phyloP scores from a whole-genome alignment of 1,140 invertebrate species.

The Drosophila kikkawai region DNA sequence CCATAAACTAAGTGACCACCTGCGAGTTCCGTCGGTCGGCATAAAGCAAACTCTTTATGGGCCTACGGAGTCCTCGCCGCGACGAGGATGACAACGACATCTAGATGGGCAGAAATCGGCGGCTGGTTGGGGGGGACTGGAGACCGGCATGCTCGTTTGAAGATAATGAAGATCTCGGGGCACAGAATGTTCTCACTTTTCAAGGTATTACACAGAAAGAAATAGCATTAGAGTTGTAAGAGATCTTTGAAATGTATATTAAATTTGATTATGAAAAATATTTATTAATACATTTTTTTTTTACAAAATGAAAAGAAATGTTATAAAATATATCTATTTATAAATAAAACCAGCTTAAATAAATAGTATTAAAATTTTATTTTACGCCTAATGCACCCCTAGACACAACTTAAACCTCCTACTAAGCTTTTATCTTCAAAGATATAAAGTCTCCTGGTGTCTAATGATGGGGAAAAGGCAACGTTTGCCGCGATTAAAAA shows the following conservation, averaged over 20 bases:
- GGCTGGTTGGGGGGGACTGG: neutral
- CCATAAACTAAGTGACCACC: constrained; percentile 68
- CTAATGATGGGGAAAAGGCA: constrained; percentile 34
- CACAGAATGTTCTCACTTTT: constrained; percentile 61
- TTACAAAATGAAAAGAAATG: no score
- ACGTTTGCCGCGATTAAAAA: constrained; percentile 3
- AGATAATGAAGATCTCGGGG: constrained; percentile 66
- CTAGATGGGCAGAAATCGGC: constrained; percentile 19
- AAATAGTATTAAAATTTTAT: neutral
- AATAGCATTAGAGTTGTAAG: neutral
- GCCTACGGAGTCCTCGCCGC: neutral
- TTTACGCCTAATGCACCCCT: neutral
- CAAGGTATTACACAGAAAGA: neutral
- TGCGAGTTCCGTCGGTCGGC: constrained; percentile 36
- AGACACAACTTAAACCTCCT: neutral
- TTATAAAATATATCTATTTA: neutral
- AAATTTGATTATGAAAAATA: neutral
- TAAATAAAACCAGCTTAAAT: no score
- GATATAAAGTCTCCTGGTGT: constrained; percentile 4
- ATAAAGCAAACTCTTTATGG: constrained; percentile 73
- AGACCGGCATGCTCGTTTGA: constrained; percentile 57
- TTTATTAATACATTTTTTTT: neutral
- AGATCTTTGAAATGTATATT: neutral
- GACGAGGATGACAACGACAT: constrained; percentile 40
- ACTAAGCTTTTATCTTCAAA: no score